Evolutionary conservation across 2,888 invertebrate genomes (phyloP).

Genomic region (Punctoribates punctum): DNA sequence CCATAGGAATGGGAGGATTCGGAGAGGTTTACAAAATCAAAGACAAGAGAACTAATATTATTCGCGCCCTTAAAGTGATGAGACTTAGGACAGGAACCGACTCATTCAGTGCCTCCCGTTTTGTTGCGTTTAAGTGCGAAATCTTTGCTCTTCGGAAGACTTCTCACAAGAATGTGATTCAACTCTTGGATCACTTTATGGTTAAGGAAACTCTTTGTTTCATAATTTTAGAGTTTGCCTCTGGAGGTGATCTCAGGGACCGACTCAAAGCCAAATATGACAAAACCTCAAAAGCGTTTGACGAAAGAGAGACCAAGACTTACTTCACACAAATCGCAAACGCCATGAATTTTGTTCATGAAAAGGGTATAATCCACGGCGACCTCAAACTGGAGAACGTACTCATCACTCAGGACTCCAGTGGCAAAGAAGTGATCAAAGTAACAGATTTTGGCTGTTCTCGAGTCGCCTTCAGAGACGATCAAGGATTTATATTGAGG

Average conservation of each 20-base stretch:
- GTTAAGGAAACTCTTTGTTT: neutral
- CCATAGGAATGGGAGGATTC: neutral
- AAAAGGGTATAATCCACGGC: neutral
- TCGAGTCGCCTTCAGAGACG: neutral
- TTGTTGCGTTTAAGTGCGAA: neutral
- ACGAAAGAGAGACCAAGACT: neutral
- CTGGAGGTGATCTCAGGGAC: neutral
- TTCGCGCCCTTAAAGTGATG: neutral
- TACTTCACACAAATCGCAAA: neutral
- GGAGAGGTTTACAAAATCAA: neutral
- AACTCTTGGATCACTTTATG: neutral
- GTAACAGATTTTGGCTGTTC: conserved; percentile 9
- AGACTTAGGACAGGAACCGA: neutral
- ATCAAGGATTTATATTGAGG: neutral
- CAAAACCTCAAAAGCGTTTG: neutral
- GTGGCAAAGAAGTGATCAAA: neutral
- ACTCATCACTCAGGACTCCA: neutral
- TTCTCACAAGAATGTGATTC: neutral
- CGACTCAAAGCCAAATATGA: neutral
- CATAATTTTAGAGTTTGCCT: neutral
- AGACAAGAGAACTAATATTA: neutral
- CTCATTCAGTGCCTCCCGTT: neutral
- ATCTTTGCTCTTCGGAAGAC: neutral
- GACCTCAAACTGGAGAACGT: neutral
- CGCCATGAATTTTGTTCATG: neutral